These are phyloP conservation scores for Augochlorella aurata DNA, from an alignment of 2,888 invertebrate genomes.

Conservation along the genomic window DNA sequence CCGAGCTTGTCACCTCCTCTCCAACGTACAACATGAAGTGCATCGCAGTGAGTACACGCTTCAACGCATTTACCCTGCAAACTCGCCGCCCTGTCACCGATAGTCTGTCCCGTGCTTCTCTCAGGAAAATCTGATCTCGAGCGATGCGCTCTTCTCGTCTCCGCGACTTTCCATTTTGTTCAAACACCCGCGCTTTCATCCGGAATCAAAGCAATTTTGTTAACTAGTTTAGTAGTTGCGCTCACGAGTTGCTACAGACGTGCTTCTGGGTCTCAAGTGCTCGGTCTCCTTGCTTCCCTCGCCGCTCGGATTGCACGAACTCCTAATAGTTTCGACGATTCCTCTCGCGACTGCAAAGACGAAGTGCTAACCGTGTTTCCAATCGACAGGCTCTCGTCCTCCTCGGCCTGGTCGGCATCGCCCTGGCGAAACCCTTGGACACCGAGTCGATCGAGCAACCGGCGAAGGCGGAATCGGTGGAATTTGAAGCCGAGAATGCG, in stretches of 20 bases:
- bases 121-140: neutral
- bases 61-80: constrained; percentile 11
- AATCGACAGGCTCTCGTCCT: constrained; percentile 68
- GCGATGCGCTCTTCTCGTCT: too few species aligned
- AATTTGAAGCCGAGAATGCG: constrained; percentile 50
- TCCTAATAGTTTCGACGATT: too few species aligned
- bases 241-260: too few species aligned
- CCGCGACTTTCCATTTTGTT: too few species aligned
- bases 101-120: neutral
- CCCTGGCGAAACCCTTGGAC: constrained; percentile 73
- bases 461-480: constrained; percentile 59
- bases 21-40: constrained; percentile 74
- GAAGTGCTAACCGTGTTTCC: neutral
- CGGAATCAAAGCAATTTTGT: too few species aligned
- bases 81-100: neutral
- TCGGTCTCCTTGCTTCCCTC: too few species aligned
- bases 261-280: too few species aligned
- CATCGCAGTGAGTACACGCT: constrained; percentile 74
- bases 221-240: too few species aligned
- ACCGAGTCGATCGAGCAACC: constrained; percentile 72
- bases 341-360: too few species aligned
- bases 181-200: too few species aligned
- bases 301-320: too few species aligned
- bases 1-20: constrained; percentile 58
- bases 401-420: constrained; percentile 70